phyloP scores from a whole-genome alignment of 2,797 vertebrate genomes.

The Danio jaintianensis region DNA sequence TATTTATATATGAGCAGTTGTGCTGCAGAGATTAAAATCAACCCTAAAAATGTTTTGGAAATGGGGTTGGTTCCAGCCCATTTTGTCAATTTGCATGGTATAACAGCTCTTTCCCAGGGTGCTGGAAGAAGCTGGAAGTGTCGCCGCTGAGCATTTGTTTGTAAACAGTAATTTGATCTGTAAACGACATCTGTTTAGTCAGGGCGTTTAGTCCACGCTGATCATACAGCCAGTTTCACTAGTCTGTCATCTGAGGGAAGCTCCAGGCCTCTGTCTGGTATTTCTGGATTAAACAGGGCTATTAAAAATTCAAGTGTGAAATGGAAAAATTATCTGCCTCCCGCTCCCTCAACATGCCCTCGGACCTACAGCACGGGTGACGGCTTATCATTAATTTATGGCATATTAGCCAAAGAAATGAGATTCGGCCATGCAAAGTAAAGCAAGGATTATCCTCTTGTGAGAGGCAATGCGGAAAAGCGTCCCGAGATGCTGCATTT shows the following conservation, averaged over 20 bases:
- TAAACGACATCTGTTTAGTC: constrained; percentile 39
- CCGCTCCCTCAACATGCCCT: constrained; percentile 40
- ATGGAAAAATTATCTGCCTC: constrained; percentile 56
- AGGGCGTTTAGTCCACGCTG: constrained; percentile 8
- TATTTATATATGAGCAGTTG: not conserved
- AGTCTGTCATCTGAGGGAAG: constrained; percentile 17
- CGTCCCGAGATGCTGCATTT: not conserved
- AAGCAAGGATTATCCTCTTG: constrained; percentile 36
- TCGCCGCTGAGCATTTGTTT: not conserved
- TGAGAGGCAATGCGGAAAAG: constrained; percentile 29
- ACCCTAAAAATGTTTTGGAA: not conserved
- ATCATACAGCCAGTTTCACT: constrained; percentile 19
- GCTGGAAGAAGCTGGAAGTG: not conserved
- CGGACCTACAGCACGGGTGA: constrained; percentile 44
- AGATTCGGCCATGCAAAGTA: constrained; percentile 47
- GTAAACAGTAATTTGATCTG: constrained; percentile 21
- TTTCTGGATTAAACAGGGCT: constrained; percentile 52
- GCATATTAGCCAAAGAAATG: constrained; percentile 61
- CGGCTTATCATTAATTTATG: constrained; percentile 62
- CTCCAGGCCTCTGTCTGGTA: constrained; percentile 35
- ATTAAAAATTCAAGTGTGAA: constrained; percentile 63
- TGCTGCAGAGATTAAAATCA: not conserved
- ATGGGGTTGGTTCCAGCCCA: not conserved
- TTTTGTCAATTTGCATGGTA: constrained; percentile 1
- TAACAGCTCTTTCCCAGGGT: constrained; percentile 8